These are phyloP conservation scores for Gasterosteus aculeatus DNA, from an alignment of 2,113 vertebrate species.

Conservation along the genomic window DNA sequence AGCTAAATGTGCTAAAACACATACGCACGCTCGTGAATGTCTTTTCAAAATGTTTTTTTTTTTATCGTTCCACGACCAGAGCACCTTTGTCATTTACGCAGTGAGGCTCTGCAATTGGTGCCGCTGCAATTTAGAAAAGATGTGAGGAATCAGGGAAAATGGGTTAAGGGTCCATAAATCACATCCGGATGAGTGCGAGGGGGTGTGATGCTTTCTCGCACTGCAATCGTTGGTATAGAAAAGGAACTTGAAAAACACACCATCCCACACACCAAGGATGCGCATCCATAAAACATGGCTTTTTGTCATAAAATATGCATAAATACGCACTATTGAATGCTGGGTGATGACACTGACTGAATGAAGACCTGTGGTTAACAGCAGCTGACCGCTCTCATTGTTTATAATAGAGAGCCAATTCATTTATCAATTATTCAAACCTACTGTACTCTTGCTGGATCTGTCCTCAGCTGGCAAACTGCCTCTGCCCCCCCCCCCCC, in stretches of 20 bases:
- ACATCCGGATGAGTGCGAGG: conserved; percentile 60
- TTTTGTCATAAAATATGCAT: conserved; percentile 74
- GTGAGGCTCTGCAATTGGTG: conserved; percentile 34
- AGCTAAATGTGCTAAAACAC: conserved; percentile 28
- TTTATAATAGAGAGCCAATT: conserved; percentile 73
- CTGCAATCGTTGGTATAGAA: conserved; percentile 50
- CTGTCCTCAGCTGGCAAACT: conserved; percentile 66
- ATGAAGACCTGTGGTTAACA: conserved; percentile 70
- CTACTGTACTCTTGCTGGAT: conserved; percentile 54
- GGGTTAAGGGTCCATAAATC: conserved; percentile 74
- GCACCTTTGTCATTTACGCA: conserved; percentile 30
- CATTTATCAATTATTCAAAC: conserved; percentile 81
- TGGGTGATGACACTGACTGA: conserved; percentile 69
- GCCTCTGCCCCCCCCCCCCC: conserved; percentile 26
- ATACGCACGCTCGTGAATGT: conserved; percentile 26
- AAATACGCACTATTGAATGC: conserved; percentile 65
- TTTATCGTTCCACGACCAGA: not conserved
- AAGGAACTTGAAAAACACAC: not conserved
- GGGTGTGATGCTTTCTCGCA: conserved; percentile 51
- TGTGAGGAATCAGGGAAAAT: conserved; percentile 55
- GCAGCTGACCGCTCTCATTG: conserved; percentile 56
- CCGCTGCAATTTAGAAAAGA: conserved; percentile 48
- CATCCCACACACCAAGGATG: conserved; percentile 57
- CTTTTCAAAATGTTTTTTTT: not conserved
- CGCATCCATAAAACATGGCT: conserved; percentile 76